These are phyloP conservation scores for Petaurus breviceps DNA, from an alignment of 2,113 vertebrate genomes.

Conservation along the genomic window DNA sequence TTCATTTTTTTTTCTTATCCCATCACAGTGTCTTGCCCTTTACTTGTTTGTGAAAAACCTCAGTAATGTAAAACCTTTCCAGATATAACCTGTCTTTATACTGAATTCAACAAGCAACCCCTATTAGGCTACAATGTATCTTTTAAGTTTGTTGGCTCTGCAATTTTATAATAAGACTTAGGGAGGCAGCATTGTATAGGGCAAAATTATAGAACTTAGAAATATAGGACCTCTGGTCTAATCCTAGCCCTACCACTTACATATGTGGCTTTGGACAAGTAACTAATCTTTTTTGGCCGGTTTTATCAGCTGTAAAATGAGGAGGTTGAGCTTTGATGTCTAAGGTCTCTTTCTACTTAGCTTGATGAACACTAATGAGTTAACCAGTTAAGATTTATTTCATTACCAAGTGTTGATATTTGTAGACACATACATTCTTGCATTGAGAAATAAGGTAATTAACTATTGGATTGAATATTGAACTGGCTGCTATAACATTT, in stretches of 20 bases:
- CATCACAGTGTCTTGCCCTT: neutral
- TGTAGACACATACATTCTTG: neutral
- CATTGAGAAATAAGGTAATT: neutral
- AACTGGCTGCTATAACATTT: conserved; percentile 35
- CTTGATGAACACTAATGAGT: neutral
- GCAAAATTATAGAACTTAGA: neutral
- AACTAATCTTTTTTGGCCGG: neutral
- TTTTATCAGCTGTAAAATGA: neutral
- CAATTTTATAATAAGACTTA: neutral
- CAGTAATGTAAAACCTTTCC: conserved; percentile 20
- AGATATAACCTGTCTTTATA: conserved; percentile 30
- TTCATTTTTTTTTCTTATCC: conserved; percentile 28
- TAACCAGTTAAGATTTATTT: neutral
- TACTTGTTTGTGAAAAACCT: conserved; percentile 6
- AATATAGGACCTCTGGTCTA: neutral
- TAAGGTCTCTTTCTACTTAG: neutral
- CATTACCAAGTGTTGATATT: neutral
- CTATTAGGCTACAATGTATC: neutral
- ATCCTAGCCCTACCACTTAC: neutral
- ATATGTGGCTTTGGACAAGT: neutral
- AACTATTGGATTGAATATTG: conserved; percentile 21
- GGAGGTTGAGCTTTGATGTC: neutral
- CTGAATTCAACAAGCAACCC: neutral
- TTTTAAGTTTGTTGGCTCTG: neutral
- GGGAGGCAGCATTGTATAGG: neutral